Conservation (phyloP, 2,888 invertebrate genomes). For the Agrochola lota region DNA sequence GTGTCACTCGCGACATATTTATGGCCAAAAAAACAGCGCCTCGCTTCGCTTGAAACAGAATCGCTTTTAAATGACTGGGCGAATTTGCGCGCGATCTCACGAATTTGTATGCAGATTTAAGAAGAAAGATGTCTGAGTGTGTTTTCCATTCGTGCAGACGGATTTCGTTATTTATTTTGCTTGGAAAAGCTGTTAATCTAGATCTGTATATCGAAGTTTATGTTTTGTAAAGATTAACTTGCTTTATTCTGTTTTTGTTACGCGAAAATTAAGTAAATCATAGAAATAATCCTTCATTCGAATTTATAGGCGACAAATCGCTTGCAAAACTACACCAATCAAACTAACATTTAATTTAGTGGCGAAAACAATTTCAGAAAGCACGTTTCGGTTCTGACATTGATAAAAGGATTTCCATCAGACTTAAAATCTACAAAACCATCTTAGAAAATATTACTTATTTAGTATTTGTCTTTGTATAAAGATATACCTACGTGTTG, state of each 20-base stretch:
- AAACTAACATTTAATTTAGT: neutral
- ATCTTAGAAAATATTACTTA: neutral
- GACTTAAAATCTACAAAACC: neutral
- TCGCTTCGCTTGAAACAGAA: conserved; percentile 84
- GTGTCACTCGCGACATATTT: conserved; percentile 85
- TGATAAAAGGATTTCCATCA: neutral
- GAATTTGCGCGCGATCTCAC: conserved; percentile 88
- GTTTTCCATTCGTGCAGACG: conserved; percentile 84
- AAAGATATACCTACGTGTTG: neutral
- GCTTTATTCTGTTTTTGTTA: conserved; percentile 20
- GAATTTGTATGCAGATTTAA: conserved; percentile 88
- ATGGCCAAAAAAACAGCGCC: conserved; percentile 86
- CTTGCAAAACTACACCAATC: neutral
- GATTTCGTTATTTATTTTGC: conserved; percentile 81
- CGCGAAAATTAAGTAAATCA: conserved; percentile 18
- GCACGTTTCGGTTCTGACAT: too few relatives aligned
- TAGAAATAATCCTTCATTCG: conserved; percentile 12
- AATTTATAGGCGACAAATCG: conserved; percentile 3
- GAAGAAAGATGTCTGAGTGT: conserved; percentile 85
- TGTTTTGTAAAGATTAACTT: conserved; percentile 52
- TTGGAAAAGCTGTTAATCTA: conserved; percentile 71
- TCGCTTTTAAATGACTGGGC: conserved; percentile 88
- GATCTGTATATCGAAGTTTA: conserved; percentile 45
- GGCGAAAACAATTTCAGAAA: neutral
- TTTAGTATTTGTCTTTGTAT: neutral